phyloP scores from a whole-genome alignment of 2,113 vertebrate genomes.

The Halcyon malimbica region DNA sequence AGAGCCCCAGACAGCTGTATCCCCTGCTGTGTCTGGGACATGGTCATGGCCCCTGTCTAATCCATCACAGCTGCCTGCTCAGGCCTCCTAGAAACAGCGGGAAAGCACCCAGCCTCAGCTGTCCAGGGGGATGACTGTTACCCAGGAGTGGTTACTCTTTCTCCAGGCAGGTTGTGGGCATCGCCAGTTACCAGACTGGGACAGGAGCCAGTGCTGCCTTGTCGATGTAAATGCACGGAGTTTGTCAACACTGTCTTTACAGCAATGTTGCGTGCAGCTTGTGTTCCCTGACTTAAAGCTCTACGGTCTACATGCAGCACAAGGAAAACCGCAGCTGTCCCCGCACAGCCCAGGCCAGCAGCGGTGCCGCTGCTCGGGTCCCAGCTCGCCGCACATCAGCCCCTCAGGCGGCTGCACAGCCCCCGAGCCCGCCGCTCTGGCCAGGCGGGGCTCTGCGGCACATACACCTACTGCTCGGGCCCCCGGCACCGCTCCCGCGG shows the following conservation, averaged over 20 bases:
- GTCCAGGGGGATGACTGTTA: background rate
- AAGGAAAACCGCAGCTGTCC: fast-evolving
- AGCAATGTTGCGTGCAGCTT: no score
- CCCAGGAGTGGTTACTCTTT: background rate
- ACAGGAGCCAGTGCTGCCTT: background rate
- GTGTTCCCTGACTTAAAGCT: no score
- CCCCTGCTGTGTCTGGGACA: no score
- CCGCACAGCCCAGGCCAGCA: background rate
- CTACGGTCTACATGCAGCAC: no score
- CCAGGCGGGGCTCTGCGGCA: no score
- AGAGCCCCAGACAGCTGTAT: background rate
- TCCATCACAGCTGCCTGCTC: background rate
- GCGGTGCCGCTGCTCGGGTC: no score
- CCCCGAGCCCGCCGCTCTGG: no score
- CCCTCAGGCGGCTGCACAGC: no score
- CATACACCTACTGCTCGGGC: no score
- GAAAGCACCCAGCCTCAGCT: background rate
- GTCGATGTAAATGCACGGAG: no score
- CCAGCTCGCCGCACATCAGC: no score
- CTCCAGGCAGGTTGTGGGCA: fast-evolving
- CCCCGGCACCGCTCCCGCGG: no score
- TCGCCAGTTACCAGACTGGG: background rate
- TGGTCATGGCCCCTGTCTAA: background rate
- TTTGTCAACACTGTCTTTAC: background rate
- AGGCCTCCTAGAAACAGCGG: background rate